phyloP scores from a whole-genome alignment of 2,888 invertebrate genomes.

The Seira musarum region DNA sequence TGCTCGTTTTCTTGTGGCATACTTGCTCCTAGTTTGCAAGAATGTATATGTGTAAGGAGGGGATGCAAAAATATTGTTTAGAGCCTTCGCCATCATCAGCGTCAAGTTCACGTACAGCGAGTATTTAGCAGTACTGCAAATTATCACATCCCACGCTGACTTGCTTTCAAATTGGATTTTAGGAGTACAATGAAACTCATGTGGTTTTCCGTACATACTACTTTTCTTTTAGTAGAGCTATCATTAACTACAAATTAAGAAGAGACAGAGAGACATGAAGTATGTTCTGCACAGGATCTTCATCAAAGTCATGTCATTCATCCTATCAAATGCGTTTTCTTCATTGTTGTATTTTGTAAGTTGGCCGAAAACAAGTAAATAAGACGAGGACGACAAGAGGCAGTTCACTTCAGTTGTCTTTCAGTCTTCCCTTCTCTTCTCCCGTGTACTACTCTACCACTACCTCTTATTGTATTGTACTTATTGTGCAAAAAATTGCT shows the following conservation, averaged over 20 bases:
- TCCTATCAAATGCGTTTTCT: not conserved
- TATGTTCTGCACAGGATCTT: not conserved
- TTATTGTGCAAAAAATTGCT: not conserved
- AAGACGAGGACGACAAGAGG: not conserved
- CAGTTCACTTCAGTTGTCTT: no score
- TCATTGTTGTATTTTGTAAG: not conserved
- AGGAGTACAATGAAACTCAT: not conserved
- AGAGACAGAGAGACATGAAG: not conserved
- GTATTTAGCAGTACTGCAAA: not conserved
- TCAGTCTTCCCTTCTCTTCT: not conserved
- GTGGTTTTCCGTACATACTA: no score
- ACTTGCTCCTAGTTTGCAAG: not conserved
- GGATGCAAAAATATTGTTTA: not conserved
- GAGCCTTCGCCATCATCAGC: not conserved
- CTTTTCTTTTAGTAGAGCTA: not conserved
- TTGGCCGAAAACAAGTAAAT: not conserved
- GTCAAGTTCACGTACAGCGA: not conserved
- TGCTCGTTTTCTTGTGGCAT: not conserved
- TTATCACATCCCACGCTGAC: conserved; percentile 49
- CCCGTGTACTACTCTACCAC: not conserved
- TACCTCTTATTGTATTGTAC: not conserved
- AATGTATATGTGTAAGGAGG: not conserved
- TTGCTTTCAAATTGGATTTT: not conserved
- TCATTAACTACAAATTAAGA: not conserved
- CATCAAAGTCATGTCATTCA: conserved; percentile 17